These are phyloP conservation scores for Drosophila willistoni DNA, from an alignment of 1,140 invertebrate genomes.

Conservation along the genomic window DNA sequence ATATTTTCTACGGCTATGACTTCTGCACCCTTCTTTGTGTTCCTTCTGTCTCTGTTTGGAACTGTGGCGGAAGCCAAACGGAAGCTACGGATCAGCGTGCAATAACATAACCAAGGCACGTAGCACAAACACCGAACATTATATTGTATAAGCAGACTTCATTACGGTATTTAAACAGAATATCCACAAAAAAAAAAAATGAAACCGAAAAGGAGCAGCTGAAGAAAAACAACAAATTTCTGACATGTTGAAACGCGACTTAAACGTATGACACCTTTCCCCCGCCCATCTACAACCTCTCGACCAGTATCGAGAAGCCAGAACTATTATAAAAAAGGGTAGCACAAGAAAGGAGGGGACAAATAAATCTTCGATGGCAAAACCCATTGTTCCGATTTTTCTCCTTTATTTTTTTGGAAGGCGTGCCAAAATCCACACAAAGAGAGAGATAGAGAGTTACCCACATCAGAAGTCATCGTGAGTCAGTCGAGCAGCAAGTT, in stretches of 20 bases:
- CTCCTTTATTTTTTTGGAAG: conserved; percentile 12
- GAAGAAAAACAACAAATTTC: conserved; percentile 33
- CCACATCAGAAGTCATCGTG: conserved; percentile 73
- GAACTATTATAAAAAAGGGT: neutral
- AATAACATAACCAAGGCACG: conserved; percentile 82
- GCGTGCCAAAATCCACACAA: conserved; percentile 37
- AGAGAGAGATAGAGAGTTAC: conserved; percentile 22
- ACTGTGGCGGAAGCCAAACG: conserved; percentile 46
- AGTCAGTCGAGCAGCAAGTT: conserved; percentile 50
- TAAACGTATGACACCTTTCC: neutral
- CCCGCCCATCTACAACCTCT: neutral
- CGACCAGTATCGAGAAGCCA: neutral
- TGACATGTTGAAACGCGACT: conserved; percentile 51
- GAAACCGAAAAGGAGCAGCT: neutral
- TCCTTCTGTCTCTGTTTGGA: neutral
- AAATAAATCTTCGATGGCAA: conserved; percentile 6
- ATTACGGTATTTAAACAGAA: conserved; percentile 83
- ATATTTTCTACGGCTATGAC: no score
- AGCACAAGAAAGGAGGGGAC: neutral
- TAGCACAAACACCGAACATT: conserved; percentile 82
- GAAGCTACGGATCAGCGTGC: conserved; percentile 69
- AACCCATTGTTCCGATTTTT: neutral
- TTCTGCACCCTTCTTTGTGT: no score
- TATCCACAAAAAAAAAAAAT: conserved; percentile 62
- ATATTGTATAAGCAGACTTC: conserved; percentile 83